Conservation (phyloP, 2,888 invertebrate genomes). For the Sphaerophoria taeniata region DNA sequence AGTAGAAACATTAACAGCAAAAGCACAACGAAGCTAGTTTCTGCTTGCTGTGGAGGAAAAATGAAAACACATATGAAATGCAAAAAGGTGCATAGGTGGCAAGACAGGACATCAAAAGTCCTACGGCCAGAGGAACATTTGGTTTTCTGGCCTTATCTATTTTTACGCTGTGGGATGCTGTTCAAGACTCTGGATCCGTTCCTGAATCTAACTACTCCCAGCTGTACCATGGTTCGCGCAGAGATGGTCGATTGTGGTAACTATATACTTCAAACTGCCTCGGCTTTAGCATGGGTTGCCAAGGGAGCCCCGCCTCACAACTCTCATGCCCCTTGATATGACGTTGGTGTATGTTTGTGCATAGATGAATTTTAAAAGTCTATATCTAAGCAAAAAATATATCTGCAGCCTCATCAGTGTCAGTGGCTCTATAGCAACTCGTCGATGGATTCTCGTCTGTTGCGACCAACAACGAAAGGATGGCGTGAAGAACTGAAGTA, state of each 20-base stretch:
- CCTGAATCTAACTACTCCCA: slow-evolving; percentile 56
- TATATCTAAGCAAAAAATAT: slow-evolving; percentile 64
- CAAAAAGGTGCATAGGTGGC: slow-evolving; percentile 71
- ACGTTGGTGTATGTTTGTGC: slow-evolving; percentile 37
- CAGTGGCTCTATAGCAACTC: slow-evolving; percentile 37
- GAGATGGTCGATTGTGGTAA: not conserved
- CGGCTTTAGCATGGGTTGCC: slow-evolving; percentile 11
- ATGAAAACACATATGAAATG: slow-evolving; percentile 52
- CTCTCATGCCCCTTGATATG: not conserved
- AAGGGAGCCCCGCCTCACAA: not conserved
- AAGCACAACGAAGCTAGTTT: slow-evolving; percentile 6
- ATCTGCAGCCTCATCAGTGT: slow-evolving; percentile 63
- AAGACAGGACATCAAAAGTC: slow-evolving; percentile 66
- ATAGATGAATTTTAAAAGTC: slow-evolving; percentile 70
- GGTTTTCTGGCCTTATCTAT: slow-evolving; percentile 61
- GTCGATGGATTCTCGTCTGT: slow-evolving; percentile 12
- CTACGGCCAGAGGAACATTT: slow-evolving; percentile 44
- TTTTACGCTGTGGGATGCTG: slow-evolving; percentile 39
- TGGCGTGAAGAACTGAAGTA: not conserved
- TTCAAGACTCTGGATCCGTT: not conserved
- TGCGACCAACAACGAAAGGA: slow-evolving; percentile 12
- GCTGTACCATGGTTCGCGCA: slow-evolving; percentile 33
- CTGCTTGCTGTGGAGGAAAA: slow-evolving; percentile 10
- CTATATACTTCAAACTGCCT: not conserved
- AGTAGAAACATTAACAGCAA: slow-evolving; percentile 17